phyloP scores from a whole-genome alignment of 2,888 invertebrate species.

The Pteria penguin region DNA sequence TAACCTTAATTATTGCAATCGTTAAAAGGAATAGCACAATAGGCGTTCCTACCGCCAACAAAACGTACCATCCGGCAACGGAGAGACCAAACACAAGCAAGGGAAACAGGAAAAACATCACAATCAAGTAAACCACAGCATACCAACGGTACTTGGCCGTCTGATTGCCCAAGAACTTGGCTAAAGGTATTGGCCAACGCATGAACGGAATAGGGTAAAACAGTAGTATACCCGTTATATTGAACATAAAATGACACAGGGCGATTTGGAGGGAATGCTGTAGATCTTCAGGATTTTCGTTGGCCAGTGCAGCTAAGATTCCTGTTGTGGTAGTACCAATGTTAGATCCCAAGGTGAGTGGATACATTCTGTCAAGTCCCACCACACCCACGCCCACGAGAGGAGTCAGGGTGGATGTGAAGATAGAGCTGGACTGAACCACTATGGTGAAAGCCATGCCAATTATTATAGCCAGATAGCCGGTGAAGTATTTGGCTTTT shows the following conservation, averaged over 20 bases:
- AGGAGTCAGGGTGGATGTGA: conserved; percentile 75
- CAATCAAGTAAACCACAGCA: conserved; percentile 80
- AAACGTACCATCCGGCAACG: conserved; percentile 68
- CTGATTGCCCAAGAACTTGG: conserved; percentile 82
- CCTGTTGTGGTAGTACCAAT: conserved; percentile 77
- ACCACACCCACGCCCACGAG: conserved; percentile 74
- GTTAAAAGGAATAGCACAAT: conserved; percentile 64
- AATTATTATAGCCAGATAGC: conserved; percentile 70
- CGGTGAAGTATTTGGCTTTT: conserved; percentile 66
- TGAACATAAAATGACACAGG: conserved; percentile 83
- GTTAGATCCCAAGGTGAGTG: conserved; percentile 74
- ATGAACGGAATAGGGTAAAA: conserved; percentile 83
- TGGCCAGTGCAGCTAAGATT: conserved; percentile 72
- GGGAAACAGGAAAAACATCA: conserved; percentile 73
- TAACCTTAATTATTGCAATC: conserved; percentile 71
- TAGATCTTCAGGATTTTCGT: background rate
- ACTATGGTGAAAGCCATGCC: conserved; percentile 72
- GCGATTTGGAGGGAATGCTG: conserved; percentile 79
- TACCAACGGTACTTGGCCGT: conserved; percentile 83
- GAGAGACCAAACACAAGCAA: conserved; percentile 71
- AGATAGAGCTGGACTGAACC: conserved; percentile 76
- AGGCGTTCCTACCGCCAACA: conserved; percentile 64
- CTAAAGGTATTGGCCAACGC: conserved; percentile 81
- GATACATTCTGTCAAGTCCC: conserved; percentile 73
- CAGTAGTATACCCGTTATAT: conserved; percentile 82